Percentiles rank a stretch among this genome's conserved stretches.
phyloP scores from a whole-genome alignment of 1,140 invertebrate genomes.

The Notospermus geniculatus region DNA sequence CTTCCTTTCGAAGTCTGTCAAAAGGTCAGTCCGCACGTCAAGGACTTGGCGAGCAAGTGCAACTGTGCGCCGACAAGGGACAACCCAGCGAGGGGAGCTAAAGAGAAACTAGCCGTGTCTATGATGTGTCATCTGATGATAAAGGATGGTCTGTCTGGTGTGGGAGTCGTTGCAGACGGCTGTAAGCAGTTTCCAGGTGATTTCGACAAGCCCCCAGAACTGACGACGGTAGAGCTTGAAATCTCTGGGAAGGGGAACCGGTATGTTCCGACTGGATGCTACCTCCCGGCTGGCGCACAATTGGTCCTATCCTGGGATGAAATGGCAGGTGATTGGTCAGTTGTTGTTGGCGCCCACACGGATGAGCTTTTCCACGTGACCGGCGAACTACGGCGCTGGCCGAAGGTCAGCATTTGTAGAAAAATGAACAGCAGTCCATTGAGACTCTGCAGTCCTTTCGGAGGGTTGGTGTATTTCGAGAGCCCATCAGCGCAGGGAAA shows the following conservation, averaged over 20 bases:
- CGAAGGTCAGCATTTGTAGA: not conserved
- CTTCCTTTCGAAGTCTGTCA: not conserved
- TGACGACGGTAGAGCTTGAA: not conserved
- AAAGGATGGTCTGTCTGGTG: not conserved
- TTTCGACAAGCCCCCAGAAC: not conserved
- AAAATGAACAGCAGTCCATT: not conserved
- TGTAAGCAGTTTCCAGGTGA: constrained; percentile 12
- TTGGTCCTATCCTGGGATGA: not conserved
- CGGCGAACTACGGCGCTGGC: not conserved
- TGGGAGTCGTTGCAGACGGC: not conserved
- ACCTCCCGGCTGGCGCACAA: not conserved
- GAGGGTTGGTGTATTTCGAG: not conserved
- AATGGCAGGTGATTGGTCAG: not conserved
- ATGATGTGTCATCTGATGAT: not conserved
- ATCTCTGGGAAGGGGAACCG: not conserved
- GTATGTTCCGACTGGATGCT: constrained; percentile 1
- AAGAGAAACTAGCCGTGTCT: not conserved
- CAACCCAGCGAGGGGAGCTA: not conserved
- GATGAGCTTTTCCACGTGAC: not conserved
- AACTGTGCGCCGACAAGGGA: constrained; percentile 4
- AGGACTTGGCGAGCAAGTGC: not conserved
- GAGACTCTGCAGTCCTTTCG: constrained; percentile 6
- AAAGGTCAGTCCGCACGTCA: not conserved
- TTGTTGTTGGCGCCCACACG: not conserved
- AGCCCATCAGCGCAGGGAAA: not conserved